Evolutionary conservation across 2,888 invertebrate genomes (phyloP).

Genomic region (Pharmacophagus antenor): DNA sequence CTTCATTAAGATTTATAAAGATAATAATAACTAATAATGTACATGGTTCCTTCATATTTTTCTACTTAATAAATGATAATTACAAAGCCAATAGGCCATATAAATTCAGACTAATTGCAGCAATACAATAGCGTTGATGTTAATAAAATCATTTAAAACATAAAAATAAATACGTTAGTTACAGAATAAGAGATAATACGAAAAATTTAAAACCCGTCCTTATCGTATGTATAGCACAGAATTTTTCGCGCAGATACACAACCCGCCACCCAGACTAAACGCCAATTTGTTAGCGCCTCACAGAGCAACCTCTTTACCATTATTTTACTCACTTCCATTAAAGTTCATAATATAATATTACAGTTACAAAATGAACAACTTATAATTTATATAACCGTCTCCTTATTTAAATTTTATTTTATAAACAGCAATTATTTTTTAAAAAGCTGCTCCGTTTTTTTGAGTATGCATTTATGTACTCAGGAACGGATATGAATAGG

Average conservation of each 20-base stretch:
- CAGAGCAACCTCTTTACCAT: slow-evolving; percentile 67
- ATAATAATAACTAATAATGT: too few relatives aligned
- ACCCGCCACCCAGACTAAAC: slow-evolving; percentile 44
- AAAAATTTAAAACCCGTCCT: too few relatives aligned
- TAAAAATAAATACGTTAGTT: too few relatives aligned
- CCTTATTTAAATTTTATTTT: not conserved
- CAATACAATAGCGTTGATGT: too few relatives aligned
- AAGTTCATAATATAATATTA: slow-evolving; percentile 55
- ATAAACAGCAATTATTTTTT: not conserved
- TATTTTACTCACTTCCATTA: slow-evolving; percentile 62
- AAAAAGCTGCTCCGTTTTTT: not conserved
- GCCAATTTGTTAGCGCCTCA: slow-evolving; percentile 68
- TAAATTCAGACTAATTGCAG: too few relatives aligned
- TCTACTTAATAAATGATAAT: too few relatives aligned
- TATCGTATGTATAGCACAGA: not conserved
- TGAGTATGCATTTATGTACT: slow-evolving; percentile 18
- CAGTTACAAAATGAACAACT: slow-evolving; percentile 37
- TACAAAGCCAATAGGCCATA: too few relatives aligned
- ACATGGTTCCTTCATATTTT: too few relatives aligned
- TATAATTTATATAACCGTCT: slow-evolving; percentile 32
- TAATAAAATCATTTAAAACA: too few relatives aligned
- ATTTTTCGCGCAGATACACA: slow-evolving; percentile 24
- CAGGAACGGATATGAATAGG: slow-evolving; percentile 11
- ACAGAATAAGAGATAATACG: too few relatives aligned
- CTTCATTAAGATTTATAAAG: too few relatives aligned